phyloP scores from a whole-genome alignment of 2,113 vertebrate species.

The Menura novaehollandiae region DNA sequence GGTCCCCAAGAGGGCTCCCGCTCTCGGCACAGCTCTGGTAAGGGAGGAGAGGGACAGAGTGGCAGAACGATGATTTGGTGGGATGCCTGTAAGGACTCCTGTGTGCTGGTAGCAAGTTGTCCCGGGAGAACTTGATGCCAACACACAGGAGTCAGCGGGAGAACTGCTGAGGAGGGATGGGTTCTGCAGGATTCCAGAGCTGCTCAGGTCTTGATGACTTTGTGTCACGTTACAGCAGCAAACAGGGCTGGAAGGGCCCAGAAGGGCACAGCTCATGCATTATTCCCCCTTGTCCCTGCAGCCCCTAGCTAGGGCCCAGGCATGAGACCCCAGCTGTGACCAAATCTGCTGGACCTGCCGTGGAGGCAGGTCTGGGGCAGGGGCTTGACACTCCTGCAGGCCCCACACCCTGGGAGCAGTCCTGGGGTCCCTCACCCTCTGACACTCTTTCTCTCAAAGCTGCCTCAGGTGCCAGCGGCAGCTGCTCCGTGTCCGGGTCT shows the following conservation, averaged over 20 bases:
- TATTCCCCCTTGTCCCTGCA: not conserved
- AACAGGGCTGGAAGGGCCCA: not conserved
- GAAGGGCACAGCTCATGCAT: not conserved
- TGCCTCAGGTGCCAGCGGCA: constrained; percentile 29
- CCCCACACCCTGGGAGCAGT: fast-evolving
- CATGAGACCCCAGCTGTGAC: fast-evolving
- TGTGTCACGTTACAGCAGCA: not conserved
- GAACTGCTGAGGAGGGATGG: not conserved
- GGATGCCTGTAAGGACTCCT: not conserved
- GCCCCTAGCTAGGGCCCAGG: not conserved
- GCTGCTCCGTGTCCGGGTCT: not conserved
- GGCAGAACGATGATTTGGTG: not conserved
- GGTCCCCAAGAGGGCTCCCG: not conserved
- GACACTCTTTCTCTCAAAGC: not conserved
- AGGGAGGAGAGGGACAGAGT: not conserved
- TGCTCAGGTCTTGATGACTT: not conserved
- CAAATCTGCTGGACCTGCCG: not conserved
- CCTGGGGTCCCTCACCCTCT: not conserved
- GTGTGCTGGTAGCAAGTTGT: not conserved
- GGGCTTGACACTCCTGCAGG: not conserved
- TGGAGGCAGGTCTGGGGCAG: not conserved
- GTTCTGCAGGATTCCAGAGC: not conserved
- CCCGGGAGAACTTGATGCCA: not conserved
- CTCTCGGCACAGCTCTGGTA: constrained; percentile 63
- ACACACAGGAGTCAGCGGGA: not conserved